Base-by-base conservation (phyloP, 2,888 invertebrate genomes). In the Julus scanicus region DNA sequence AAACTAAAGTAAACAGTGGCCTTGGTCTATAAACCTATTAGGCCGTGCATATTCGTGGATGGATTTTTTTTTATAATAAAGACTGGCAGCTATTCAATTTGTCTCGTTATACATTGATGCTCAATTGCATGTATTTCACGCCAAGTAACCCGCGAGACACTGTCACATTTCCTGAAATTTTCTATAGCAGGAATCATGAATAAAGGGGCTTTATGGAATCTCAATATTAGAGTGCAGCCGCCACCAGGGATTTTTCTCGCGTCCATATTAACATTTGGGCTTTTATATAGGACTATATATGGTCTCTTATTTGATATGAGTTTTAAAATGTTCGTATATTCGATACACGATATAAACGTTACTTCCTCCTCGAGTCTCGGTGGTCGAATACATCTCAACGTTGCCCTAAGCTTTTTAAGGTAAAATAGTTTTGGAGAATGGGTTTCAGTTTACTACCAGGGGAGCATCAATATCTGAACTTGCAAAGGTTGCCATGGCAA, bases 401-500 rank as follows among this genome's bases (percentile, higher is more conserved):
- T 29, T 29, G 29, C 71, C 29, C 20, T 71, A 71, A 71, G 29
- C 71, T 9, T 29, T 29, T 3, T 49, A 71, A 71, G 71, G n/a
- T 71, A 71, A 9, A 17, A 9, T 29, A 71, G 53, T 71, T 44
- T 71, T 71, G 71, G 71, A 71, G 71, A 71, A 71, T n/a, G 9
- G 71, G 71, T 71, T 71, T 71, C 29, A 71, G 71, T 71, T 71
- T 71, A 71, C 71, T 29, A 71, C 71, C 29, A n/a, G 29, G 71
- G 71, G 71, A 29, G 71, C 71, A 71, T 71, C 29, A 71, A 29
- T 29, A 29, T 71, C 11, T 15, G 53, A 71, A 29, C 29, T 29
- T 71, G 71, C 29, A 71, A 71, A 71, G 71, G 71, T 71, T 71
- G 71, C 71, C 71, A 71, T 71, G 71, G 71, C 29, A 71, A 29